Evolutionary conservation across 1,140 invertebrate genomes (phyloP).

Genomic region (Whitmania pigra): DNA sequence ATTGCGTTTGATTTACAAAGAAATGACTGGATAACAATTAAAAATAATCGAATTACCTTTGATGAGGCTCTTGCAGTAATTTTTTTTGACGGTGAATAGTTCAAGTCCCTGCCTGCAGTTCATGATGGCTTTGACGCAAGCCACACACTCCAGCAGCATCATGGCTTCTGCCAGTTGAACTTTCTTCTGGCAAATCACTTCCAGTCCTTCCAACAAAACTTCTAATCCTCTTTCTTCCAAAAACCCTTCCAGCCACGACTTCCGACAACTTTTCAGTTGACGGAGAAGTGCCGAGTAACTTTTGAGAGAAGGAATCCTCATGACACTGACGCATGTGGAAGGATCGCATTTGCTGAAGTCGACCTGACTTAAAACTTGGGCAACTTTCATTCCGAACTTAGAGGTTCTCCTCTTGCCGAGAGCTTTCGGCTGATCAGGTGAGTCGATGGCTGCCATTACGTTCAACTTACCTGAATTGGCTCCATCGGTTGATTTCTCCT

Average conservation of each 20-base stretch:
- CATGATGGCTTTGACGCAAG: slow-evolving; percentile 44
- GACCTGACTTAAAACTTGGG: not conserved
- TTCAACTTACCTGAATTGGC: too few species aligned
- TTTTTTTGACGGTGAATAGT: slow-evolving; percentile 41
- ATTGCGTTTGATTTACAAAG: not conserved
- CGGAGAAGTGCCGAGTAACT: slow-evolving; percentile 42
- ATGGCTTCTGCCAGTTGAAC: slow-evolving; percentile 41
- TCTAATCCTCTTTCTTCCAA: slow-evolving; percentile 38
- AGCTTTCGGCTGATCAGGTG: too few species aligned
- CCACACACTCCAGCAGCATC: slow-evolving; percentile 43
- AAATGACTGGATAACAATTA: not conserved
- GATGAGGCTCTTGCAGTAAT: slow-evolving; percentile 41
- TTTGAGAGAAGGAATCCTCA: slow-evolving; percentile 40
- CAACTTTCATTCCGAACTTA: too few species aligned
- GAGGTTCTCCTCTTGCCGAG: too few species aligned
- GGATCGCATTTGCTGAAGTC: slow-evolving; percentile 29
- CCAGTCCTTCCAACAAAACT: slow-evolving; percentile 43
- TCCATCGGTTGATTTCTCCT: too few species aligned
- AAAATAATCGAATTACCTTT: slow-evolving; percentile 30
- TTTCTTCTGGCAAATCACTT: slow-evolving; percentile 35
- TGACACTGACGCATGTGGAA: slow-evolving; percentile 40
- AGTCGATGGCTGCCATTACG: too few species aligned
- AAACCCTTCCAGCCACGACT: slow-evolving; percentile 46
- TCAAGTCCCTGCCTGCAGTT: slow-evolving; percentile 45
- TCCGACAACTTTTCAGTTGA: slow-evolving; percentile 36